These are phyloP conservation scores for Oenanthe oenanthe DNA, from an alignment of 2,113 vertebrate genomes.

Conservation along the genomic window DNA sequence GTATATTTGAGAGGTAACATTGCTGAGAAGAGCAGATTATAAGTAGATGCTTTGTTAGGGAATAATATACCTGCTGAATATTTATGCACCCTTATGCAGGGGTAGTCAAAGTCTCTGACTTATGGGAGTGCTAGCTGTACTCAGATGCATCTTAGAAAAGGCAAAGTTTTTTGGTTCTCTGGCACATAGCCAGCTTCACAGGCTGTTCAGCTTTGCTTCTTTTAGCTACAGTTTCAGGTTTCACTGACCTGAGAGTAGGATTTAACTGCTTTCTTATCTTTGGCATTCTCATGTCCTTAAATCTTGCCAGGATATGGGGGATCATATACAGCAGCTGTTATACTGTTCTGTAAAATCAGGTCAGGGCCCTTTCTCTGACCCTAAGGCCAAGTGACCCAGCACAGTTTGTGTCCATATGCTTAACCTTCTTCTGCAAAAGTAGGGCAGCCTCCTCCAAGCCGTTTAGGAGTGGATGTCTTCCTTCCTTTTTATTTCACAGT, in stretches of 20 bases:
- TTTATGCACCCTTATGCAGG: background rate
- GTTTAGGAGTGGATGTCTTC: background rate
- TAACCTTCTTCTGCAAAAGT: background rate
- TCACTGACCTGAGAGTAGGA: background rate
- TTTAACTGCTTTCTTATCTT: slow-evolving; percentile 12
- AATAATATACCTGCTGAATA: background rate
- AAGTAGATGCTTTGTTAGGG: background rate
- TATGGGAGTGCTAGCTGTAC: background rate
- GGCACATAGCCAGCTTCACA: background rate
- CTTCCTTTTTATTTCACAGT: background rate
- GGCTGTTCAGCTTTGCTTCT: background rate
- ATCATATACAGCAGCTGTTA: background rate
- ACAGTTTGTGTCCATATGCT: background rate
- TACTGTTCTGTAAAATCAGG: slow-evolving; percentile 1
- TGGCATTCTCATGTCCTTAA: background rate
- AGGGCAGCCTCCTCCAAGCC: background rate
- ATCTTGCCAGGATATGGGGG: background rate
- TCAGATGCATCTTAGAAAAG: background rate
- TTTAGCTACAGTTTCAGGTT: background rate
- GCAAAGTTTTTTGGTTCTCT: background rate
- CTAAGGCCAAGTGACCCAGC: background rate
- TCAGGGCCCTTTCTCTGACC: background rate
- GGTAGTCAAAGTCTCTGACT: background rate
- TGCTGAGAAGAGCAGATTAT: background rate
- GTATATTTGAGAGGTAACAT: background rate